A percentile compares a stretch with the other conserved stretches of the same genome.
Evolutionary conservation across 30 jellyfish, hydroid and myxozoan genomes (phyloP).

Genomic region (Hydra vulgaris): DNA sequence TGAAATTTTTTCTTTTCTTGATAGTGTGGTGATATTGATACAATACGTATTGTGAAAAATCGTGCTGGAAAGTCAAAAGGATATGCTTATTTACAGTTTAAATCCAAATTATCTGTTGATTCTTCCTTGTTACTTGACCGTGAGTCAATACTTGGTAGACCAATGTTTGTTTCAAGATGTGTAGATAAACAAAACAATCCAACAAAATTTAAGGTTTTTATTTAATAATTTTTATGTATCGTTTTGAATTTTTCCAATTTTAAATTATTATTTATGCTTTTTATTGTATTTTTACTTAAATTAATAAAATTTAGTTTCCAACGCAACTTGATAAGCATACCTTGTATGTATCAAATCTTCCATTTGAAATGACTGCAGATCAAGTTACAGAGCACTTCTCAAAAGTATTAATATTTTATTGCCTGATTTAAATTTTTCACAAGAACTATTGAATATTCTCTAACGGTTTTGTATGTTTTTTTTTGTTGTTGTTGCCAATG

Average conservation of each 20-base stretch:
- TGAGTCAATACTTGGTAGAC: conserved; percentile 68
- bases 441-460: no score
- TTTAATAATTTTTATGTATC: not conserved
- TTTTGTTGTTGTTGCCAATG: not conserved
- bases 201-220: conserved; percentile 54
- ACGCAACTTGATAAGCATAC: conserved; percentile 67
- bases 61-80: conserved; percentile 74
- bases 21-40: conserved; percentile 69
- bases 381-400: conserved; percentile 50
- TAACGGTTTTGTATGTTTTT: not conserved
- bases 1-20: not conserved
- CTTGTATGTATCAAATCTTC: conserved; percentile 75
- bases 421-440: not conserved
- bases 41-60: conserved; percentile 43
- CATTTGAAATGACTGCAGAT: conserved; percentile 66
- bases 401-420: no score
- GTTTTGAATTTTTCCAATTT: no score
- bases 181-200: conserved; percentile 67
- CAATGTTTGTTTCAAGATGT: conserved; percentile 83
- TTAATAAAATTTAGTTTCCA: conserved; percentile 39
- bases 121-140: conserved; percentile 74
- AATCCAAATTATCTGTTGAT: conserved; percentile 41
- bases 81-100: conserved; percentile 71
- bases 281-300: not conserved
- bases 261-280: no score